Evolutionary conservation across 1,140 invertebrate species (phyloP), one percentile per base, ranked within the genome.

Genomic region (Orius insidiosus): DNA sequence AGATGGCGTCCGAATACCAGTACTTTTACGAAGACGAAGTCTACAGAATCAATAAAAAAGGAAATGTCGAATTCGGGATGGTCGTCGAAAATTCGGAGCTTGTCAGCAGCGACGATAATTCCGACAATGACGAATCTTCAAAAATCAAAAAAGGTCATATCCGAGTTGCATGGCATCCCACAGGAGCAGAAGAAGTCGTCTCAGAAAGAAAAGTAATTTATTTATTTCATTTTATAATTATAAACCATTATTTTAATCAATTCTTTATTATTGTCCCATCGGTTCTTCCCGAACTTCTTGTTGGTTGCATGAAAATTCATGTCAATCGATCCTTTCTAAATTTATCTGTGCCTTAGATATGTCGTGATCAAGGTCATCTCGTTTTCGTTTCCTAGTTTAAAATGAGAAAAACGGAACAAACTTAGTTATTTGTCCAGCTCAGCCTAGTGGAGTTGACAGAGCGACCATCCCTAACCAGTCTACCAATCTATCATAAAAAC

Each of bases 1-100:
- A 36, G 33, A 58, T 58, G 54, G 59, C 60, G 52, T 55, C 58
- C 44, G 68, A 70, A 49, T 61, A 63, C 60, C 74, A 76, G 60
- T 85, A 83, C 65, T 92, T 92, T 69, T 87, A 86, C 62, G 86
- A 92, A 67, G 83, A 86, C 72, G 79, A 84, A 70, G 85, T 95
- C 42, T 93, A 81, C 65, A 75, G 81, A 62, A 77, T 88, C 55
- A 80, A 85, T 63, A 85, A 81, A 52, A 76, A 75, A 45, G 85
- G 85, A 46, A 79, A 81, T 59, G 73, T 90, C 46, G 74, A 82
- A 57, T 89, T 89, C 64, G 89, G 89, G n/a, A 75, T 93, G 56
- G 83, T 94, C 48, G 71, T 88, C 55, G 85, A 88, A 62, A 88
- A 84, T 65, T 82, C 85, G 48, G 86, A 92, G 60, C 78, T 78